Base-by-base conservation (phyloP, 1,140 invertebrate genomes). In the Microplitis demolitor region DNA sequence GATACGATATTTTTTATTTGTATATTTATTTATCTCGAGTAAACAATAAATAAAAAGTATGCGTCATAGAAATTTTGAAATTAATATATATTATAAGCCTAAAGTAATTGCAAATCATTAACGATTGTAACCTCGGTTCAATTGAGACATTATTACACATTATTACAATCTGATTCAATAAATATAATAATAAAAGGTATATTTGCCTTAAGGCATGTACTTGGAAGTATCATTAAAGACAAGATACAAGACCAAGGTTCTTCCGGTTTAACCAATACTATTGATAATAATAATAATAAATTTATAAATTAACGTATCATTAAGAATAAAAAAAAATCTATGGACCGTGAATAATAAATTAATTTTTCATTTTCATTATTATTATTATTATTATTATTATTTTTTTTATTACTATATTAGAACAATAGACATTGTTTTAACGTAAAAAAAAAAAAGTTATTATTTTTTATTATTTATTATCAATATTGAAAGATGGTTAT, bases 191-290 rank as follows among this genome's bases (percentile, higher is more conserved):
- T 24, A 24, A 24, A 24, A 24, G 24, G 63, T 50, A 16, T 50
- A 51, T 45, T 51, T 50, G 5, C 37, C 63, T n/a, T 66, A 24
- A 24, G 63, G 50, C 37, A 66, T 63, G 39, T 66, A 24, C 63
- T 66, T 66, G 24, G 63, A 66, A 24, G 13, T 66, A 66, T 66
- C 37, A 66, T 14, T 11, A 4, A 45, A 64, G 62, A 66, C 63
- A 66, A 50, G 13, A 66, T 9, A n/a, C 13, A 66, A 50, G 63
- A 50, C 39, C 63, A 66, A 66, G 63, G 63, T 14, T 11, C 63
- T 66, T 66, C 63, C 63, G 14, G 4, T 33, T 16, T 14, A 14
- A 50, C 16, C 39, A 45, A 50, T 14, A 9, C 16, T 39, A 39
- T 39, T 45, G 33, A 37, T n/a, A 61, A 24, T 24, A 61, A 37